phyloP scores from a whole-genome alignment of 2,113 vertebrate species.

The Microtus oregoni region DNA sequence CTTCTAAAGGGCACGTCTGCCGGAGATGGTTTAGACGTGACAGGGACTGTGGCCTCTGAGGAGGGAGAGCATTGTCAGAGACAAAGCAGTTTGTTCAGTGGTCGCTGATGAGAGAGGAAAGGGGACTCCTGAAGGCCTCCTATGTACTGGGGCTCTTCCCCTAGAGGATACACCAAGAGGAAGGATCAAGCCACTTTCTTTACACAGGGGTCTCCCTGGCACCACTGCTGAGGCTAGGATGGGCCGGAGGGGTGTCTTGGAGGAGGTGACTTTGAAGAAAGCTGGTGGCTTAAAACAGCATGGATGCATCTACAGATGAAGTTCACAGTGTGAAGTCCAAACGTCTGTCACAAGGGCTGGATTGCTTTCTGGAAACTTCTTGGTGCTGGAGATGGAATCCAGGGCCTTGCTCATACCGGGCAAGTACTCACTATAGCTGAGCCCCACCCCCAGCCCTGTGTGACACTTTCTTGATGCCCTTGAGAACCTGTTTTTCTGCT shows the following conservation, averaged over 20 bases:
- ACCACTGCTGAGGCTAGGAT: not conserved
- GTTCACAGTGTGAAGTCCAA: too few species aligned
- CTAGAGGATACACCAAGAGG: not conserved
- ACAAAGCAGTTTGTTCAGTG: not conserved
- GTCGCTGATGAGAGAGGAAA: not conserved
- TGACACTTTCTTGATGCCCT: not conserved
- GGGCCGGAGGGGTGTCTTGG: not conserved
- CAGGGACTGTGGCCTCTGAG: not conserved
- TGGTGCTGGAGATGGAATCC: not conserved
- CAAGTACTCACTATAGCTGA: not conserved
- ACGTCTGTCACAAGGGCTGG: not conserved
- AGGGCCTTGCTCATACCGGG: not conserved
- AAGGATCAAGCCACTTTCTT: not conserved
- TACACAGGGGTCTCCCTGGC: not conserved
- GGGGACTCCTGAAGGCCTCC: not conserved
- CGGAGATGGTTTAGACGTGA: constrained; percentile 6
- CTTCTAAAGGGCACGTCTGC: constrained; percentile 72
- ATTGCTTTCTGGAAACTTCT: not conserved
- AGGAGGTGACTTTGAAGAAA: not conserved
- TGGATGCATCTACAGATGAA: not conserved
- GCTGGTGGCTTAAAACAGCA: not conserved
- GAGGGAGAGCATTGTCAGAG: not conserved
- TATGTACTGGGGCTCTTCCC: not conserved
- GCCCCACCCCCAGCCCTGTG: not conserved
- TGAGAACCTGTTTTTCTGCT: not conserved